Evolutionary conservation across 2,888 invertebrate genomes (phyloP).

Genomic region (Drosophila recens): DNA sequence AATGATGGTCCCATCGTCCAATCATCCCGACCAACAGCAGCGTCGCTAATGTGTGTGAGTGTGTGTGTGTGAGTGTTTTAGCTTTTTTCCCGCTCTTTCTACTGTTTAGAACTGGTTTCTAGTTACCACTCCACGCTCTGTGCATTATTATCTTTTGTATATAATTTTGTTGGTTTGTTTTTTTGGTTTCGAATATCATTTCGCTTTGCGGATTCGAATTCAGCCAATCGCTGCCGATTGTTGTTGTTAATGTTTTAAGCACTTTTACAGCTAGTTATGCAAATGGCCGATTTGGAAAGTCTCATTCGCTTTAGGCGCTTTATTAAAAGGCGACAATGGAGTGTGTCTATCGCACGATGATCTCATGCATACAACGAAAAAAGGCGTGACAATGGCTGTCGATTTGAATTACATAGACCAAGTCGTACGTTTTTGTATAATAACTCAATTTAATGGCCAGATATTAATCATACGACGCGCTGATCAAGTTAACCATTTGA

Average conservation of each 20-base stretch:
- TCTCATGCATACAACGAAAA: slow-evolving; percentile 57
- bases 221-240: slow-evolving; percentile 72
- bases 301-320: slow-evolving; percentile 51
- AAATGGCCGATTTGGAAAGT: slow-evolving; percentile 72
- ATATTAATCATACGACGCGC: slow-evolving; percentile 46
- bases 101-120: slow-evolving; percentile 75
- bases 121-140: slow-evolving; percentile 14
- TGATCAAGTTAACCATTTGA: slow-evolving; percentile 18
- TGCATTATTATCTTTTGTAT: slow-evolving; percentile 32
- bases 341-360: slow-evolving; percentile 60
- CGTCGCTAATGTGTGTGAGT: slow-evolving; percentile 26
- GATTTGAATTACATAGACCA: slow-evolving; percentile 33
- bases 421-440: slow-evolving; percentile 33
- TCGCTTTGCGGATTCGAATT: slow-evolving; percentile 44
- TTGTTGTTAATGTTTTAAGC: slow-evolving; percentile 54
- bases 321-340: slow-evolving; percentile 49
- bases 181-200: slow-evolving; percentile 31
- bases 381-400: slow-evolving; percentile 64
- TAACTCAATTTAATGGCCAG: slow-evolving; percentile 53
- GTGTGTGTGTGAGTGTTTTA: slow-evolving; percentile 20
- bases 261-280: slow-evolving; percentile 78
- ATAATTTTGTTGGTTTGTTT: slow-evolving; percentile 32
- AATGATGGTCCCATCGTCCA: slow-evolving; percentile 39
- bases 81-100: slow-evolving; percentile 43
- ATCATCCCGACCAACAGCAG: slow-evolving; percentile 68